Evolutionary conservation across 2,113 vertebrate species (phyloP).

Genomic region (Naja naja): DNA sequence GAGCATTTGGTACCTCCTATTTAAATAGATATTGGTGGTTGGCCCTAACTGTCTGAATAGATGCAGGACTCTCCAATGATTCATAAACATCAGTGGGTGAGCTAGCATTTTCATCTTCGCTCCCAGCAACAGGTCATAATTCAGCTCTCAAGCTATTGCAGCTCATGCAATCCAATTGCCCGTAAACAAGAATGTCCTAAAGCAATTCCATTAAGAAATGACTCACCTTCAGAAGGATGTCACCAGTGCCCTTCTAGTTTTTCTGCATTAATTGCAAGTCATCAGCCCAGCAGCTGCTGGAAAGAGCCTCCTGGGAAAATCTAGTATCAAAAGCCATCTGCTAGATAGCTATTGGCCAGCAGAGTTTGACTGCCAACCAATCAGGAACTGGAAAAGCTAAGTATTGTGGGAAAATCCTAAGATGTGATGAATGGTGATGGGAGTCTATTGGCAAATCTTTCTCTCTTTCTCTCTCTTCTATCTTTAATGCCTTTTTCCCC

Average conservation of each 20-base stretch:
- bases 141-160: neutral
- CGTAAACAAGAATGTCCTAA: neutral
- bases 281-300: neutral
- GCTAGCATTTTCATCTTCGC: neutral
- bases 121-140: neutral
- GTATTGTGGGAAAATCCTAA: neutral
- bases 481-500: neutral
- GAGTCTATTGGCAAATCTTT: neutral
- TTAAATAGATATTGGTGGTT: neutral
- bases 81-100: neutral
- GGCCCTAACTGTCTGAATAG: neutral
- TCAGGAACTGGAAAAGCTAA: neutral
- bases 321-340: neutral
- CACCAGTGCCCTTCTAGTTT: neutral
- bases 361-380: neutral
- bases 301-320: neutral
- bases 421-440: neutral
- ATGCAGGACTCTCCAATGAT: neutral
- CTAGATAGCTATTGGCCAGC: neutral
- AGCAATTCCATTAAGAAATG: neutral
- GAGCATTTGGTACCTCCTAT: neutral
- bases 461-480: neutral
- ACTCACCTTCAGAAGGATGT: neutral
- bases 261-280: neutral
- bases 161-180: neutral